A percentile compares a stretch with the other conserved stretches of the same genome.
Evolutionary conservation across 2,888 invertebrate species (phyloP).

Genomic region (Patella caerulea): DNA sequence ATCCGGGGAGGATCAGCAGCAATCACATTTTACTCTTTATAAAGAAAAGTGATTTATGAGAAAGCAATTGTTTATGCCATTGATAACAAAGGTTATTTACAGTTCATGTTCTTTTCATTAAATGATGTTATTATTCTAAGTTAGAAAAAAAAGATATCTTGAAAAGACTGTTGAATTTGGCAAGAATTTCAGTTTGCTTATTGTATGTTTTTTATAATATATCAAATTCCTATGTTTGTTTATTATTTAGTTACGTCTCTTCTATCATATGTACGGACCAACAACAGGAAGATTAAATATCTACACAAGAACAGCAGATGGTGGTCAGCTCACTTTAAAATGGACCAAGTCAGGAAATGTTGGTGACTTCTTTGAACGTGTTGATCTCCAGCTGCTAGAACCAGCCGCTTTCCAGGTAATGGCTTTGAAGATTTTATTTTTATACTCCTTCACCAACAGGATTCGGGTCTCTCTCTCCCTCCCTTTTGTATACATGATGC

Average conservation of each 20-base stretch:
- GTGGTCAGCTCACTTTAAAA: slow-evolving; percentile 39
- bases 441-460: background rate
- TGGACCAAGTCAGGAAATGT: slow-evolving; percentile 50
- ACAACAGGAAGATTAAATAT: slow-evolving; percentile 59
- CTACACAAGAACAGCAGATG: slow-evolving; percentile 47
- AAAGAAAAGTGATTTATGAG: no score
- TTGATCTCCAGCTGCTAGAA: slow-evolving; percentile 55
- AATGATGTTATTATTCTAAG: no score
- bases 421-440: background rate
- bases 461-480: background rate
- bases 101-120: no score
- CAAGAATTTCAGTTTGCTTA: no score
- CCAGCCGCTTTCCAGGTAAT: slow-evolving; percentile 56
- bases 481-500: background rate
- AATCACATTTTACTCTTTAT: no score
- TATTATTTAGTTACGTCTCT: slow-evolving; percentile 56
- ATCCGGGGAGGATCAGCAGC: no score
- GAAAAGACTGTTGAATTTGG: no score
- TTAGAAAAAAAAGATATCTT: background rate
- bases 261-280: slow-evolving; percentile 63
- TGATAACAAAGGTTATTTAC: no score
- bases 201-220: no score
- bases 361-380: slow-evolving; percentile 63
- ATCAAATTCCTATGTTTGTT: background rate
- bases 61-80: no score